Base-by-base conservation (phyloP, 2,888 invertebrate genomes). In the Leptopilina syphax region DNA sequence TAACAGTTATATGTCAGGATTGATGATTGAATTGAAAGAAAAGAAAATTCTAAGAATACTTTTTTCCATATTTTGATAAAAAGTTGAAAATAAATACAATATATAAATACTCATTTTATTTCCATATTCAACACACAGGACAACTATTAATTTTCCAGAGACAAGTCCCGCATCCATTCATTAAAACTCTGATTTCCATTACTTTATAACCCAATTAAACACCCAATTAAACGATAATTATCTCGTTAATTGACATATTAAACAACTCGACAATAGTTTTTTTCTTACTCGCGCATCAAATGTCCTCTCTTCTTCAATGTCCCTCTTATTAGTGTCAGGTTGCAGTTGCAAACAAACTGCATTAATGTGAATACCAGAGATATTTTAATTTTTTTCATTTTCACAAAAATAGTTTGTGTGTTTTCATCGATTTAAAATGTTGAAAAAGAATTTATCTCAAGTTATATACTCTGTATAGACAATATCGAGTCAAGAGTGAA, bases 191-290 rank as follows among this genome's bases (percentile, higher is more conserved):
- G 13, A 57, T 54, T 73, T 27, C 50, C 57, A 27, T 27, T 73
- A 13, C 73, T 54, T 57, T 57, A 57, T 57, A 73, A 73, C 57
- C 73, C 73, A 73, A 57, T 73, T 50, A 54, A 54, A 73, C 73
- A 73, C 54, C 57, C 73, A 73, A 73, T 73, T 73, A 73, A 73
- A 57, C 7, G 73, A 54, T 57, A 13, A 34, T 57, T 57, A 73
- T 10, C 34, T 27, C 50, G 34, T 34, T 73, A 73, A 73, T 57
- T 73, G 73, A 73, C 54, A 57, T 73, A 73, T 73, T 73, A 57
- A 73, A 73, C 73, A 57, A 54, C 13, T 27, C 73, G 34, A 34
- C n/a, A 73, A 41, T 73, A 57, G 18, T 73, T 70, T 73, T 73
- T 8, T 34, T 24, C 3, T 24, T 24, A n/a, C 54, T 70, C 27